Evolutionary conservation across 2,797 vertebrate species (phyloP).

Genomic region (Chromis chromis): DNA sequence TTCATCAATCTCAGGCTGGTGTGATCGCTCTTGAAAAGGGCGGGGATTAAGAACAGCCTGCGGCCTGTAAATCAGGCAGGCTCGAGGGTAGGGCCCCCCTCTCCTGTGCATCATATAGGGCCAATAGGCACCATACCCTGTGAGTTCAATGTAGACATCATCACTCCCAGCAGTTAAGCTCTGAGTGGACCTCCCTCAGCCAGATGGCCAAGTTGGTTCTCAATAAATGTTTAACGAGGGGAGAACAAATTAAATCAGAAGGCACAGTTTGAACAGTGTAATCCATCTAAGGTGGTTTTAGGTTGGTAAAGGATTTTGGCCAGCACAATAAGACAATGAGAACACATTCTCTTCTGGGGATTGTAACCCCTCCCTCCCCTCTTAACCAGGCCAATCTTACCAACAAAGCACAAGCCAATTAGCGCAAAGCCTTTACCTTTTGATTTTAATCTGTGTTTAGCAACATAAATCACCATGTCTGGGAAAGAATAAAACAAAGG

Average conservation of each 20-base stretch:
- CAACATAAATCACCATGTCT: conserved; percentile 67
- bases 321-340: conserved; percentile 59
- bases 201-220: conserved; percentile 76
- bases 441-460: conserved; percentile 71
- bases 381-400: conserved; percentile 59
- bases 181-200: conserved; percentile 61
- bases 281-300: conserved; percentile 71
- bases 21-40: conserved; percentile 70
- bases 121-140: conserved; percentile 57
- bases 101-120: conserved; percentile 57
- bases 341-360: conserved; percentile 62
- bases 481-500: conserved; percentile 61
- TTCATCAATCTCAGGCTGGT: conserved; percentile 76
- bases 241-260: conserved; percentile 79
- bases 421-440: conserved; percentile 61
- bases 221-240: conserved; percentile 75
- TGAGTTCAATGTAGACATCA: conserved; percentile 60
- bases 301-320: conserved; percentile 58
- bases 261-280: conserved; percentile 74
- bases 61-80: conserved; percentile 71
- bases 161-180: conserved; percentile 58
- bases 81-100: conserved; percentile 33
- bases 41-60: conserved; percentile 77
- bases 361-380: conserved; percentile 35
- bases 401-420: conserved; percentile 76